Evolutionary conservation across 2,888 invertebrate genomes (phyloP), one percentile per base, ranked within the genome.

Genomic region (Siphonodentalium dalli): DNA sequence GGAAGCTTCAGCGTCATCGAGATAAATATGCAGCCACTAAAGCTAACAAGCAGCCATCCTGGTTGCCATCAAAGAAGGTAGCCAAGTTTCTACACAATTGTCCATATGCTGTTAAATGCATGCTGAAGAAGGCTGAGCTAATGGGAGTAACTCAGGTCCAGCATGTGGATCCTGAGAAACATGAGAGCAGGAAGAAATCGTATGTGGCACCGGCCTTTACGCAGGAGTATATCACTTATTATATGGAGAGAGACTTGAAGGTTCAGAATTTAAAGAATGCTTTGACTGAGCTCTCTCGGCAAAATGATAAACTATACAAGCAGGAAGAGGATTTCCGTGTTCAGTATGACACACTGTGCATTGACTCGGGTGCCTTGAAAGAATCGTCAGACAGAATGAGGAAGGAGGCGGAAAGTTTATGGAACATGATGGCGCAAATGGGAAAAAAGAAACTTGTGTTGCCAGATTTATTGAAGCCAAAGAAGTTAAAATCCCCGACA

Each of bases 21-120:
- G 87, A 88, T 59, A 93, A 93, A 79, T 95, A 93, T 81, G 82
- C 88, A 44, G 67, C 70, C 15, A 68, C 74, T n/a, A 77, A 79
- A 57, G 64, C 66, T 9, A 73, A 66, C 20, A 68, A 76, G 37
- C 78, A 79, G 13, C 78, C 79, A 44, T 91, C 93, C 0, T 95
- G 94, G 94, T 93, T 93, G 37, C 95, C 94, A 0, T 93, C 93
- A 0, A 93, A 95, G 80, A 96, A 95, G 83, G 92, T 95, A 90
- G 92, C 94, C 0, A 86, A 96, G 6, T 84, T 93, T 69, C 81
- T 97, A 48, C 92, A 91, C 31, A 94, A 95, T 9, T 92, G 92
- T 63, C 92, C 96, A 0, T 91, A 92, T 0, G 93, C 93, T 0
- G 74, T 80, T 38, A 69, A 74, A 43, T 71, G 74, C 44, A 90